Base-by-base conservation (phyloP, 2,888 invertebrate species). In the Drosophila paramelanica region DNA sequence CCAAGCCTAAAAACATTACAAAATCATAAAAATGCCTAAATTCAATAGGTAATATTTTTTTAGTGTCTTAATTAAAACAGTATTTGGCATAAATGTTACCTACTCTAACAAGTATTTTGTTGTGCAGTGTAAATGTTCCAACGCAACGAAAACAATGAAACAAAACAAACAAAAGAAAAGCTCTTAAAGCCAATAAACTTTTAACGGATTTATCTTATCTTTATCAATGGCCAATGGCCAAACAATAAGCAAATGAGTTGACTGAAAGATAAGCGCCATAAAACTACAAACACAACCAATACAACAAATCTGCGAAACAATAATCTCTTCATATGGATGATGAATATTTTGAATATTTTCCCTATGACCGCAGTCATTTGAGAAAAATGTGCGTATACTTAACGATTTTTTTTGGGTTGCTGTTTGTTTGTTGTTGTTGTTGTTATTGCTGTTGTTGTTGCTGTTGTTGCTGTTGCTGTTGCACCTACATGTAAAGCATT, bases 341-440 rank as follows among this genome's bases (percentile, higher is more conserved):
- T 90, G 89, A 91, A 81, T 91, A 86, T 83, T 91, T 88, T 77
- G 89, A 89, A 68, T 90, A 90, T 75, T 84, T 91, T 79, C 90
- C 91, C 45, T 91, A 89, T 80, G 91, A 90, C 86, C 79, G 88
- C 79, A 89, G 91, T 81, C 90, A 91, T 81, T 82, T 91, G 68
- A 81, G 81, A 76, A 91, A 91, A 86, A 91, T 79, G 91, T 91
- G 90, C 81, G 91, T 91, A 91, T 88, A 59, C 25, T 17, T 72
- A 31, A 55, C 8, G 8, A 59, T 46, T 51, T 61, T 58, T 45
- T 46, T 17, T 17, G 17, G 67, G 25, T 79, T 61, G 31, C 58
- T 55, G 46, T 52, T 67, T 65, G 13, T 43, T 60, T 43, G 31
- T 47, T 58, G 62, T 25, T 43, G 42, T 50, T 33, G 3, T 43